These are phyloP conservation scores for Catagonus wagneri DNA, from an alignment of 2,113 vertebrate species.

Conservation along the genomic window DNA sequence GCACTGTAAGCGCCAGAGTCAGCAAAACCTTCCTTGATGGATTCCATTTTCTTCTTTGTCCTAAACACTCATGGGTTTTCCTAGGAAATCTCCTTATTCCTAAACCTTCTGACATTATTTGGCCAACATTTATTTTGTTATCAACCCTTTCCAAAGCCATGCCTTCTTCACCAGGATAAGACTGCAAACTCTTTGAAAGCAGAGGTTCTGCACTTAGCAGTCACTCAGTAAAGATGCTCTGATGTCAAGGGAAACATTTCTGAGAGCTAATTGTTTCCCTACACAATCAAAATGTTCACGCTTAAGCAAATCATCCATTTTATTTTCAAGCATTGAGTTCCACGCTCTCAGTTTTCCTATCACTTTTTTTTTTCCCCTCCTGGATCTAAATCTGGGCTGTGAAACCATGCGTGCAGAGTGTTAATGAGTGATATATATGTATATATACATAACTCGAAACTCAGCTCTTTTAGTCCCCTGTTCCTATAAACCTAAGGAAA, in stretches of 20 bases:
- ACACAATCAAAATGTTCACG: constrained; percentile 34
- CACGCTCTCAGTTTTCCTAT: constrained; percentile 17
- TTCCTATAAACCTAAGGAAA: not conserved
- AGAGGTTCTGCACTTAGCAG: not conserved
- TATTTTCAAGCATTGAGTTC: constrained; percentile 47
- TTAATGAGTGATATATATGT: not conserved
- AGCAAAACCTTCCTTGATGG: not conserved
- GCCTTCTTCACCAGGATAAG: constrained; percentile 14
- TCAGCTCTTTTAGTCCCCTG: not conserved
- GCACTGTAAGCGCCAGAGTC: not conserved
- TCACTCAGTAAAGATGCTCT: not conserved
- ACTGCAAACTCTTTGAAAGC: not conserved
- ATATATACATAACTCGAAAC: constrained; percentile 14
- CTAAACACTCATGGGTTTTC: not conserved
- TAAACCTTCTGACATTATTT: not conserved
- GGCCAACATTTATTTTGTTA: not conserved
- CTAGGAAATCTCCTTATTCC: not conserved
- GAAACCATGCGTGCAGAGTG: not conserved
- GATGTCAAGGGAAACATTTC: not conserved
- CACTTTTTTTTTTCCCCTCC: not conserved
- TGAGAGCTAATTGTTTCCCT: constrained; percentile 24
- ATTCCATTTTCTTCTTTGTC: not conserved
- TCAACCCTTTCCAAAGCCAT: not conserved
- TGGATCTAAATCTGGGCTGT: constrained; percentile 7
- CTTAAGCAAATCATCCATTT: not conserved